Percentiles rank a stretch among this genome's conserved stretches.
Evolutionary conservation across 2,113 vertebrate genomes (phyloP).

Genomic region (Alces alces): DNA sequence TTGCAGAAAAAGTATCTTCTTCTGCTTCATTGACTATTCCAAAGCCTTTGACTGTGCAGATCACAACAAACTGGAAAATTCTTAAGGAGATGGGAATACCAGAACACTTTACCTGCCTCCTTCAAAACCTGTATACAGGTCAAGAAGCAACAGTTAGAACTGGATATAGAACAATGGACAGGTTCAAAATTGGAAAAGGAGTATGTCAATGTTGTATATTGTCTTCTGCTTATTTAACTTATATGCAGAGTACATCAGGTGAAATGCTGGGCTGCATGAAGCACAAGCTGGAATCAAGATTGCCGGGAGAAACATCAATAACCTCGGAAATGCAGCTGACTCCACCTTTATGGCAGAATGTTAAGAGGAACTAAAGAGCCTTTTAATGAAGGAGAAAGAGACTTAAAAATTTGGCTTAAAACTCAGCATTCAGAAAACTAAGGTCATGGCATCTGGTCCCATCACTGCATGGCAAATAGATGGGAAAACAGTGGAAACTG

Average conservation of each 20-base stretch:
- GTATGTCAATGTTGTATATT: neutral
- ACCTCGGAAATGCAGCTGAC: neutral
- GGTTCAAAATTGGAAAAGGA: neutral
- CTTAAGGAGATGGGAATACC: neutral
- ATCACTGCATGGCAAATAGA: neutral
- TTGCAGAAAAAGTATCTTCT: neutral
- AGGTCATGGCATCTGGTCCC: rapidly evolving
- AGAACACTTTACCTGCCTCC: neutral
- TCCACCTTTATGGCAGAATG: neutral
- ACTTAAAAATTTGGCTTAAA: neutral
- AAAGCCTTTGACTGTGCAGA: neutral
- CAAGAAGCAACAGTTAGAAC: neutral
- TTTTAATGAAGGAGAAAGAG: neutral
- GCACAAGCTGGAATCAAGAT: neutral
- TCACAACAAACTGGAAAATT: neutral
- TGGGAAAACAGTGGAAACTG: neutral
- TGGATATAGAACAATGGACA: neutral
- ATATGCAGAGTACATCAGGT: neutral
- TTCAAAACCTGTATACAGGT: neutral
- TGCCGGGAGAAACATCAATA: neutral
- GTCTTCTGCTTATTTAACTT: neutral
- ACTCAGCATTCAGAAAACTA: neutral
- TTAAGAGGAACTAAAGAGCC: neutral
- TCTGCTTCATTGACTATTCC: neutral
- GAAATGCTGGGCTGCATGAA: neutral